Conservation (phyloP, 2,797 vertebrate genomes). For the Podarcis lilfordi region DNA sequence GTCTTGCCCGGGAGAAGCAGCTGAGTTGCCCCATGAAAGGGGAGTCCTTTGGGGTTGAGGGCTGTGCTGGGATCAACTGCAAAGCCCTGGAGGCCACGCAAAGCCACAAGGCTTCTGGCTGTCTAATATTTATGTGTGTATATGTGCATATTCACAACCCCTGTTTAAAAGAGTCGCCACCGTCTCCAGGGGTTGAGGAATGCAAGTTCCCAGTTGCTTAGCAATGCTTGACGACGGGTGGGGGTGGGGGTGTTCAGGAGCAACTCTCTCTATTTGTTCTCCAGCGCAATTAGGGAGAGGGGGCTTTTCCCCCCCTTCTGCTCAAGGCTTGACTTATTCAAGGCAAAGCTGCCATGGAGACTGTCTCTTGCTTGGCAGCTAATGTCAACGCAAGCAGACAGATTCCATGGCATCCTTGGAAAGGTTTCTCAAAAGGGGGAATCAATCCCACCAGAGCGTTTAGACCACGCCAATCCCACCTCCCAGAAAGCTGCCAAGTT, state of each 20-base stretch:
- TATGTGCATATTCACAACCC: neutral
- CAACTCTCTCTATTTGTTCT: neutral
- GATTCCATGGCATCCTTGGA: neutral
- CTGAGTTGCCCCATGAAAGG: too few relatives aligned
- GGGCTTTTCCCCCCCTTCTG: neutral
- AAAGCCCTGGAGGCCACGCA: neutral
- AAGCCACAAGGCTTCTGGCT: neutral
- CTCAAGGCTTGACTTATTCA: neutral
- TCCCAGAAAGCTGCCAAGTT: neutral
- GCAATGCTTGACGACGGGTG: neutral
- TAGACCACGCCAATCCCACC: neutral
- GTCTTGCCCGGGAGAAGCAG: neutral
- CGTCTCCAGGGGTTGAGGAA: neutral
- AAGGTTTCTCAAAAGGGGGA: neutral
- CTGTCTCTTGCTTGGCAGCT: neutral
- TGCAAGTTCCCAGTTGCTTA: conserved; percentile 5
- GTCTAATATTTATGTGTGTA: neutral
- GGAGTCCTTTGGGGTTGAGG: neutral
- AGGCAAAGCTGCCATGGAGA: conserved; percentile 15
- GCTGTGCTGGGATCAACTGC: neutral
- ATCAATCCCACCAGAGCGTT: too few relatives aligned
- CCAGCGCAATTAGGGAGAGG: neutral
- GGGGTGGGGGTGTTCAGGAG: neutral
- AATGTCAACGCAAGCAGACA: neutral
- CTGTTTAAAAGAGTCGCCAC: neutral